Evolutionary conservation across 2,113 vertebrate species (phyloP), one percentile per base, ranked within the genome.

Genomic region (Panurus biarmicus): DNA sequence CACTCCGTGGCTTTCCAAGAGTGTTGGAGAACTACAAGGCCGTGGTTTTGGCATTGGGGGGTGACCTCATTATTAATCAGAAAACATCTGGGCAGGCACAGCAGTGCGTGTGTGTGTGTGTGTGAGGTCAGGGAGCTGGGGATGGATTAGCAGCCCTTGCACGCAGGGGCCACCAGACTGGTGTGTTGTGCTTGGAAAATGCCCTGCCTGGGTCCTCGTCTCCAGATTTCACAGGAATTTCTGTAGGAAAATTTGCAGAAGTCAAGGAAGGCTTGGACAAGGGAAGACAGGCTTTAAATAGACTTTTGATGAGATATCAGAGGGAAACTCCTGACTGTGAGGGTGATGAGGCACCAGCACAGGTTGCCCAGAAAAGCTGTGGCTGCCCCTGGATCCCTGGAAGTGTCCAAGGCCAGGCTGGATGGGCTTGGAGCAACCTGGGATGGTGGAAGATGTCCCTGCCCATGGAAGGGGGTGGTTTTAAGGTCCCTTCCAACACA

Each of bases 41-140:
- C 21, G 8, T 1, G 24, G 21, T 96, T 95, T 87, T 95, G 92
- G 91, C 93, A 36, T 45, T 36, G 54, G 5, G 5, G 58, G 62
- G 50, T 71, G 87, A 90, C 88, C 40, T 42, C 40, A 42, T 42
- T 42, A 36, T 45, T 35, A 96, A 96, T 89, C 75, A 94, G 94
- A 89, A 90, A 94, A 95, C 96, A 96, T 96, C 94, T 97, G 96
- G 92, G 87, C 44, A 96, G 75, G 77, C 72, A 50, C 18, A 77
- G 61, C 8, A 4, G 50, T 0, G 20, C 26, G 1, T 73, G 72
- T 24, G 74, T 79, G 75, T 79, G 72, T 73, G 79, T 79, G 75
- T 79, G 72, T 73, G 79, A 80, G 33, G 70, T 82, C 87, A 29
- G 65, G 74, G 81, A 85, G 71, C 77, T 72, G 89, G 9, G 72